These are phyloP conservation scores for Phenganax stokvisi DNA, from an alignment of 92 coral and sea anemone genomes.

Conservation along the genomic window DNA sequence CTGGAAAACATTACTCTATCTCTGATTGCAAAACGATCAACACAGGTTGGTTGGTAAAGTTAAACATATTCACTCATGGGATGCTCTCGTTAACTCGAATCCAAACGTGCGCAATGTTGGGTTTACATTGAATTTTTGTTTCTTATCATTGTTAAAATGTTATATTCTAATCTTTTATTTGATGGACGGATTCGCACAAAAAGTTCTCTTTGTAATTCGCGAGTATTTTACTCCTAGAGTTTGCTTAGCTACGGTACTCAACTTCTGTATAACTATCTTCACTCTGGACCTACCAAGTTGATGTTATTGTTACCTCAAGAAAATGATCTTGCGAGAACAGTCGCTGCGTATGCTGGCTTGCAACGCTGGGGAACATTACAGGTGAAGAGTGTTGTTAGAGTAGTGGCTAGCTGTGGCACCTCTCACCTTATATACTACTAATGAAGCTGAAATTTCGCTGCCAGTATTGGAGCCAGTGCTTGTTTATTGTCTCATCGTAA, in stretches of 20 bases:
- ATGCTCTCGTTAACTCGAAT: no score
- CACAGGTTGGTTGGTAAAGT: conserved; percentile 48
- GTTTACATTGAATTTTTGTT: no score
- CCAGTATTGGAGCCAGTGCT: no score
- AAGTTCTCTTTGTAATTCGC: no score
- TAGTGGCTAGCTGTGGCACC: no score
- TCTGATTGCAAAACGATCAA: conserved; percentile 57
- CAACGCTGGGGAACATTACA: conserved; percentile 61
- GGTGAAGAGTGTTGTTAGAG: conserved; percentile 35
- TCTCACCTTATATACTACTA: no score
- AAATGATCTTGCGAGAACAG: conserved; percentile 57
- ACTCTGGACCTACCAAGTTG: conserved; percentile 62
- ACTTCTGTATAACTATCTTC: conserved; percentile 54
- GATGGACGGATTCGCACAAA: no score
- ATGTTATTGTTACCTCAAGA: conserved; percentile 78
- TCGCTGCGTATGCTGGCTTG: conserved; percentile 73
- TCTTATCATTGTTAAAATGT: no score
- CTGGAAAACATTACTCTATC: conserved; percentile 58
- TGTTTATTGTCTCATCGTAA: conserved; percentile 3
- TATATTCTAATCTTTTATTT: no score
- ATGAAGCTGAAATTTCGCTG: no score
- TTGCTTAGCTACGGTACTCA: conserved; percentile 33
- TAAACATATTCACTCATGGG: no score
- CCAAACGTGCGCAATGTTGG: no score
- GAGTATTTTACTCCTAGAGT: not conserved